Percentiles rank a stretch among this genome's conserved stretches.
Evolutionary conservation across 2,888 invertebrate species (phyloP).

Genomic region (Drosophila multiciliata): DNA sequence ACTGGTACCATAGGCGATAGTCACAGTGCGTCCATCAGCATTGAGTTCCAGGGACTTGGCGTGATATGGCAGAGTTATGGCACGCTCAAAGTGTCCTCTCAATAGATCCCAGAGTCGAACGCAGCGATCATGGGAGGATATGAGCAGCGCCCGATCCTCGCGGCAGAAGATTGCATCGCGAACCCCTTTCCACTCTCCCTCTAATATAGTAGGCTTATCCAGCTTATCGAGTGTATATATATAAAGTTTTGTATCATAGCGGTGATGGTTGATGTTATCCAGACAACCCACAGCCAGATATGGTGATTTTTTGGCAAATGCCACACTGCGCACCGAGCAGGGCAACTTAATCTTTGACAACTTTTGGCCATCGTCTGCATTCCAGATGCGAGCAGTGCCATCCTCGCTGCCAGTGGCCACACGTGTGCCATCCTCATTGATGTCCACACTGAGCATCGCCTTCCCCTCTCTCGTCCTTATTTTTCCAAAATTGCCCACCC

Average conservation of each 20-base stretch:
- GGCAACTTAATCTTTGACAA: slow-evolving; percentile 89
- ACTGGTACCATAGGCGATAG: slow-evolving; percentile 90
- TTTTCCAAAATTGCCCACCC: slow-evolving; percentile 97
- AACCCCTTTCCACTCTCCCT: slow-evolving; percentile 91
- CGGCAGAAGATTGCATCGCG: slow-evolving; percentile 93
- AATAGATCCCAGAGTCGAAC: slow-evolving; percentile 92
- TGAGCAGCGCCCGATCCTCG: slow-evolving; percentile 91
- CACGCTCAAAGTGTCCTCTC: slow-evolving; percentile 90
- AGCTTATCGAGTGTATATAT: slow-evolving; percentile 92
- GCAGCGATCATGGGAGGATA: slow-evolving; percentile 96
- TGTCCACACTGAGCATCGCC: slow-evolving; percentile 97
- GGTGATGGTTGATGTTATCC: slow-evolving; percentile 87
- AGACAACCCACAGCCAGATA: slow-evolving; percentile 94
- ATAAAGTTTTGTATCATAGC: slow-evolving; percentile 88
- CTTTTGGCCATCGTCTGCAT: slow-evolving; percentile 94
- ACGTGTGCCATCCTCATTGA: slow-evolving; percentile 93
- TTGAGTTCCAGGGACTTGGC: slow-evolving; percentile 96
- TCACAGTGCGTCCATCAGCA: slow-evolving; percentile 92
- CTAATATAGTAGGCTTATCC: slow-evolving; percentile 86
- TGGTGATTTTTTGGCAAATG: slow-evolving; percentile 91
- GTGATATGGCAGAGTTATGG: slow-evolving; percentile 91
- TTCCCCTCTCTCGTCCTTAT: slow-evolving; percentile 87
- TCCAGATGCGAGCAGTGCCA: slow-evolving; percentile 97
- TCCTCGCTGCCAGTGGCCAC: slow-evolving; percentile 97
- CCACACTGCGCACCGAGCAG: slow-evolving; percentile 96